Evolutionary conservation across 1,140 invertebrate species (phyloP), one percentile per base, ranked within the genome.

Genomic region (Drosophila micromelanica): DNA sequence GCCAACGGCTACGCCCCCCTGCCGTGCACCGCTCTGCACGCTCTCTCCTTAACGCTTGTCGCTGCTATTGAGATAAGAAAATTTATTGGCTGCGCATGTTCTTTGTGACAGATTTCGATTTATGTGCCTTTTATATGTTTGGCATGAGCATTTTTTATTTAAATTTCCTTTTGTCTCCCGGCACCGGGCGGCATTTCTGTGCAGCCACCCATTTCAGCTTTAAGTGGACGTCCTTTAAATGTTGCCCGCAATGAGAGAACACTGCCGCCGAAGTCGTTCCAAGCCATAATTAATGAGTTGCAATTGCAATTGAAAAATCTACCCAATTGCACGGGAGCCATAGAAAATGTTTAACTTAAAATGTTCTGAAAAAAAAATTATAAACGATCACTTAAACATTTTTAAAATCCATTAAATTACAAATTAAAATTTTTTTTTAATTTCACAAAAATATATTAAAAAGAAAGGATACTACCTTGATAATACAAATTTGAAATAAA

Each of bases 21-120:
- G 40, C 27, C 13, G 12, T 27, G 27, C 27, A 2, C 43, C 15
- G 5, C 43, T 17, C 49, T 17, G 38, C 35, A 43, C 54, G 35
- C 61, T 55, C 63, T 55, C 69, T 89, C 57, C 82, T 89, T 90
- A 75, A 70, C 79, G 78, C 82, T 89, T 89, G 85, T 89, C 84
- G 84, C 76, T 89, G 84, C 84, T 89, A 89, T 89, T 89, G 84
- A 89, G 84, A 89, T 89, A 89, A 89, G 84, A 76, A 89, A 89
- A 89, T 89, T 89, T 89, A 89, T 89, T 89, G 84, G 84, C 80
- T 89, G 84, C 84, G 84, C 84, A 89, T 89, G 84, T 89, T 89
- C 85, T 89, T 90, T 89, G 85, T 89, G 84, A 89, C 84, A 89
- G 84, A 89, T 89, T 89, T 89, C 84, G 84, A 89, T 89, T 89